phyloP scores from a whole-genome alignment of 1,140 invertebrate species.

The Halictus rubicundus region DNA sequence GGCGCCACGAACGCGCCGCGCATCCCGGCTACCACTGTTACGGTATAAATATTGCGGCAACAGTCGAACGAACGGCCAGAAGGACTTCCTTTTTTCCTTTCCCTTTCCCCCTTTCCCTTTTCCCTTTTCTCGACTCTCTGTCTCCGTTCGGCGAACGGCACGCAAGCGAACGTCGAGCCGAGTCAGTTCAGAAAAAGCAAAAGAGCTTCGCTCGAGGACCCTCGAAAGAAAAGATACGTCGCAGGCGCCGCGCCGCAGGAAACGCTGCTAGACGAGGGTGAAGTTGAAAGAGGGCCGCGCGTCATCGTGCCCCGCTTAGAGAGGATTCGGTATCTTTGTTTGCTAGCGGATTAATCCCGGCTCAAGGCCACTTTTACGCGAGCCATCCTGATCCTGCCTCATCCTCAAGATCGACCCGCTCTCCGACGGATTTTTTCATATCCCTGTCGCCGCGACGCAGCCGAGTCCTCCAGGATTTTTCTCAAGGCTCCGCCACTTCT shows the following conservation, averaged over 20 bases:
- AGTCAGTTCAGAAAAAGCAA: conserved; percentile 24
- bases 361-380: conserved; percentile 39
- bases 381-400: conserved; percentile 28
- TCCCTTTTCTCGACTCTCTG: too few relatives aligned
- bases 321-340: conserved; percentile 60
- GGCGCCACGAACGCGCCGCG: conserved; percentile 13
- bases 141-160: too few relatives aligned
- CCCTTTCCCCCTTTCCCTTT: too few relatives aligned
- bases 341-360: conserved; percentile 51
- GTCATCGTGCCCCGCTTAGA: conserved; percentile 48
- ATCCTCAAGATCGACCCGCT: neutral
- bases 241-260: neutral
- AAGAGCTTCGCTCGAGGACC: conserved; percentile 27
- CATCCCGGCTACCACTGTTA: neutral
- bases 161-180: neutral
- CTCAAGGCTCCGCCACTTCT: neutral
- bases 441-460: neutral
- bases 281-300: conserved; percentile 23
- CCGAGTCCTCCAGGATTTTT: neutral
- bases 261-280: conserved; percentile 16
- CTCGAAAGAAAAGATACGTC: conserved; percentile 49
- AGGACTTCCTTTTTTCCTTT: neutral
- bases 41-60: conserved; percentile 28
- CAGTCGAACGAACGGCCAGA: conserved; percentile 11
- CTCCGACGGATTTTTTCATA: conserved; percentile 26